Conservation (phyloP, 2,888 invertebrate genomes). For the Perizoma affinitatum region DNA sequence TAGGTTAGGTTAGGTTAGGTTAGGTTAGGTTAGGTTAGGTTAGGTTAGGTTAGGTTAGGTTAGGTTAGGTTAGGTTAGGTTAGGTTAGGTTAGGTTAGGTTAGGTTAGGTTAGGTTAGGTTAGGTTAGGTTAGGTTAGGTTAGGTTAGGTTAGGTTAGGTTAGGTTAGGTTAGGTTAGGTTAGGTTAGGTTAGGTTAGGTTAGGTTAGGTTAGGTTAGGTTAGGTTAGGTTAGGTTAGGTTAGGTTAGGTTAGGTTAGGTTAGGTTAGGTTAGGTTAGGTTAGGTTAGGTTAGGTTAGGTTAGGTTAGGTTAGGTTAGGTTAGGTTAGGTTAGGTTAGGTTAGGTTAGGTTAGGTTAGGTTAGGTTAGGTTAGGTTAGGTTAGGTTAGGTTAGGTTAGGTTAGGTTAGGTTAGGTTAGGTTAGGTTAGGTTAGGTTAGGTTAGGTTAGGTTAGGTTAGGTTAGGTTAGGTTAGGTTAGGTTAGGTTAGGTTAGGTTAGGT, state of each 20-base stretch:
- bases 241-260: conserved; percentile 1
- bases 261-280: conserved; percentile 1
- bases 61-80: conserved; percentile 1
- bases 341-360: conserved; percentile 1
- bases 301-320: conserved; percentile 1
- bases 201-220: conserved; percentile 1
- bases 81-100: conserved; percentile 1
- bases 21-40: conserved; percentile 1
- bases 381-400: conserved; percentile 1
- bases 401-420: conserved; percentile 1
- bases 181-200: conserved; percentile 1
- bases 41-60: conserved; percentile 1
- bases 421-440: conserved; percentile 1
- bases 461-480: conserved; percentile 1
- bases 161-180: conserved; percentile 1
- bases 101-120: conserved; percentile 1
- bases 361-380: conserved; percentile 1
- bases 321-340: conserved; percentile 1
- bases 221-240: conserved; percentile 1
- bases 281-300: conserved; percentile 1
- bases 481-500: conserved; percentile 1
- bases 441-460: conserved; percentile 1
- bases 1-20: conserved; percentile 1
- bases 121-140: conserved; percentile 1
- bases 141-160: conserved; percentile 1